Percentiles rank a stretch among this genome's conserved stretches.
These are phyloP conservation scores for Copidosoma aretas DNA, from an alignment of 2,888 invertebrate genomes.

Conservation along the genomic window DNA sequence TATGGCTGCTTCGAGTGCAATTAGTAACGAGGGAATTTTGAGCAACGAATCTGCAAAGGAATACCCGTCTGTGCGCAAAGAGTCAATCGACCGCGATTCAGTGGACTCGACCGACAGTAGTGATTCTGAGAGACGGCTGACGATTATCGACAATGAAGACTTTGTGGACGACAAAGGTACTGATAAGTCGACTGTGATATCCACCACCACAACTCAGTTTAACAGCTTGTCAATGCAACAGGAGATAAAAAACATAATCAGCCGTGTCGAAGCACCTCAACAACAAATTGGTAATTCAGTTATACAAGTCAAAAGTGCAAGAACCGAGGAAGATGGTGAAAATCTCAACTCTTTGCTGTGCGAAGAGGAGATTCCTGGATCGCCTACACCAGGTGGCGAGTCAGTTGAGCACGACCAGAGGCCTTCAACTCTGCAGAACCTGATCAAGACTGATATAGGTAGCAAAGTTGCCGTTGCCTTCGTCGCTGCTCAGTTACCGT, in stretches of 20 bases:
- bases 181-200: background rate
- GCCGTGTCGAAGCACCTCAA: conserved; percentile 10
- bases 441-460: conserved; percentile 28
- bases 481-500: conserved; percentile 34
- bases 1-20: conserved; percentile 45
- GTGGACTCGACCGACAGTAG: conserved; percentile 70
- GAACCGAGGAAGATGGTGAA: conserved; percentile 67
- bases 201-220: conserved; percentile 1
- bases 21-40: conserved; percentile 1
- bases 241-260: background rate
- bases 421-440: conserved; percentile 39
- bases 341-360: conserved; percentile 79
- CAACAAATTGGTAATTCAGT: conserved; percentile 7
- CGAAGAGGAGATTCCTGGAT: conserved; percentile 90
- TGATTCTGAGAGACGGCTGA: conserved; percentile 70
- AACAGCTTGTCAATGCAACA: conserved; percentile 14
- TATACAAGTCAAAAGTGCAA: conserved; percentile 29
- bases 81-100: conserved; percentile 58
- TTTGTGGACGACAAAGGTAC: conserved; percentile 44
- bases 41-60: conserved; percentile 26
- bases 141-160: conserved; percentile 64
- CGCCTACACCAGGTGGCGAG: conserved; percentile 76
- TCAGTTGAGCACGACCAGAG: conserved; percentile 48
- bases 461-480: conserved; percentile 37
- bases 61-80: conserved; percentile 19